A percentile compares a stretch with the other conserved stretches of the same genome.
phyloP scores from a whole-genome alignment of 2,888 invertebrate genomes.

The Maniola hyperantus region DNA sequence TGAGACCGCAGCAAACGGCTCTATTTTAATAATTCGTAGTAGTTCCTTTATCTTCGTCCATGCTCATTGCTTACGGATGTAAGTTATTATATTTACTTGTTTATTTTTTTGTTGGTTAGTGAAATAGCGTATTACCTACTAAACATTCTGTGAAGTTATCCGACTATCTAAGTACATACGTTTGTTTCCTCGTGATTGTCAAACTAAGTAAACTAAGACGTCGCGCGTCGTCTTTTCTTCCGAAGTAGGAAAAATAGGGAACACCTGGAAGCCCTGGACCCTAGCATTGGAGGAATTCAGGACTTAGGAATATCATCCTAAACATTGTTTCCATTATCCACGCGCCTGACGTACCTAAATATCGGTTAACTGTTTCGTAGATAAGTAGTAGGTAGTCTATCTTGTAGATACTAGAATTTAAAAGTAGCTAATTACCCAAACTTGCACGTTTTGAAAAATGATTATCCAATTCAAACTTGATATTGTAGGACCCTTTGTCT shows the following conservation, averaged over 20 bases:
- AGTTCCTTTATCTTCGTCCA: slow-evolving; percentile 19
- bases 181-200: no score
- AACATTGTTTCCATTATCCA: no score
- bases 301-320: no score
- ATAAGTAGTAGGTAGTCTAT: no score
- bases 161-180: no score
- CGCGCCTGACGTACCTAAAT: no score
- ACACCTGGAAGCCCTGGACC: no score
- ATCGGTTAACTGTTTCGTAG: no score
- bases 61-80: slow-evolving; percentile 6
- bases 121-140: not conserved
- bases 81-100: slow-evolving; percentile 5
- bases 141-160: not conserved
- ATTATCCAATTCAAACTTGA: slow-evolving; percentile 37
- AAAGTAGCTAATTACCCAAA: not conserved
- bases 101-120: slow-evolving; percentile 7
- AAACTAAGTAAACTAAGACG: no score
- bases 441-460: slow-evolving; percentile 1
- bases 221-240: no score
- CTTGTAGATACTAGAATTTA: not conserved
- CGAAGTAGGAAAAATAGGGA: no score
- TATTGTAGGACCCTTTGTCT: slow-evolving; percentile 22
- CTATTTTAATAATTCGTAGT: slow-evolving; percentile 68
- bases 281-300: no score
- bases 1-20: slow-evolving; percentile 65